A percentile compares a stretch with the other conserved stretches of the same genome.
Conservation (phyloP, 2,797 vertebrate genomes). For the Gymnocypris eckloni region DNA sequence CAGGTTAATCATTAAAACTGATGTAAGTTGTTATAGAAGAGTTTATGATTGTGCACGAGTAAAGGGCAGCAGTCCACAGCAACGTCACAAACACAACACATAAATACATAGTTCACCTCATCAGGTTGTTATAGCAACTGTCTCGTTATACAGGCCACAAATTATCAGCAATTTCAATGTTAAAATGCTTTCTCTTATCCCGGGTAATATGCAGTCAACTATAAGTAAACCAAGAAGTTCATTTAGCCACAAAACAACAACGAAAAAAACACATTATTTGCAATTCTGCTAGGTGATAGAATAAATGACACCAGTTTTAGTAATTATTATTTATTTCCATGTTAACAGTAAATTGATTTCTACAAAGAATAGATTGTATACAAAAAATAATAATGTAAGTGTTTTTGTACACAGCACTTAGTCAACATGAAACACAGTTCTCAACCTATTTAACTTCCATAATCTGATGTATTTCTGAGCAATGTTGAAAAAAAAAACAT, state of each 20-base stretch:
- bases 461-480: not conserved
- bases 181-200: not conserved
- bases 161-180: not conserved
- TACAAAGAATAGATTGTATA: not conserved
- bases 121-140: conserved; percentile 5
- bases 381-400: not conserved
- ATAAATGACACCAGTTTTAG: not conserved
- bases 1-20: conserved; percentile 41
- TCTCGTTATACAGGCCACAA: not conserved
- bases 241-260: not conserved
- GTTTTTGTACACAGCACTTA: not conserved
- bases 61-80: conserved; percentile 14
- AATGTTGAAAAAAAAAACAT: too few relatives aligned
- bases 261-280: not conserved
- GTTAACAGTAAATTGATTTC: not conserved
- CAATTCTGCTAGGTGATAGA: not conserved
- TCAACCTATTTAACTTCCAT: not conserved
- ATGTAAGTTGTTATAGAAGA: not conserved
- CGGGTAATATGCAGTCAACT: not conserved
- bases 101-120: conserved; percentile 3
- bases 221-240: not conserved
- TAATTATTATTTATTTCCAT: not conserved
- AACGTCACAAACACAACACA: conserved; percentile 22
- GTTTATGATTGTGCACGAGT: conserved; percentile 44
- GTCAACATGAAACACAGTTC: not conserved